Conservation (phyloP, 92 coral and sea anemone genomes). For the Zoanthus sansibaricus region DNA sequence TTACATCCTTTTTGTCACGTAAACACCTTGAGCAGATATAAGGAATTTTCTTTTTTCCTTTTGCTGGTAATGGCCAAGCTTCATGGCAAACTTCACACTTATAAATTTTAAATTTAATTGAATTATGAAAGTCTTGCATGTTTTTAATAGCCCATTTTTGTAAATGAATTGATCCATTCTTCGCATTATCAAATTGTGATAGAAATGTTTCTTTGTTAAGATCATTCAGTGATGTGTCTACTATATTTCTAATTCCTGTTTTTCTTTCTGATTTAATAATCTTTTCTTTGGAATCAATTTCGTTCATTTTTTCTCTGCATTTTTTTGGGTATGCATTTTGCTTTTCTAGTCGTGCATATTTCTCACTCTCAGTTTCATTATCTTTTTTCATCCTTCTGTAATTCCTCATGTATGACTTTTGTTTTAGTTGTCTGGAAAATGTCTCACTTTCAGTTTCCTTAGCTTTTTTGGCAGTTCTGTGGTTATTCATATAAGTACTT, state of each 20-base stretch:
- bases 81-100: too few species aligned
- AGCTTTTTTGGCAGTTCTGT: slow-evolving; percentile 49
- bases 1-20: too few species aligned
- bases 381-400: slow-evolving; percentile 41
- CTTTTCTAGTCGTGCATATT: slow-evolving; percentile 38
- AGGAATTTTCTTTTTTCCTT: too few species aligned
- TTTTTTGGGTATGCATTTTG: slow-evolving; percentile 46
- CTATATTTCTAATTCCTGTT: slow-evolving; percentile 21
- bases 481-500: slow-evolving; percentile 30
- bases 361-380: slow-evolving; percentile 38
- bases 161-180: too few species aligned
- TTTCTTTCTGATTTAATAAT: slow-evolving; percentile 16
- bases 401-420: slow-evolving; percentile 52
- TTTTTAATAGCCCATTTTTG: too few species aligned
- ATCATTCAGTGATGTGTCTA: slow-evolving; percentile 13
- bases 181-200: too few species aligned
- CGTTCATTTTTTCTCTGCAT: slow-evolving; percentile 34
- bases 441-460: slow-evolving; percentile 13
- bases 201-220: background rate
- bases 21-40: too few species aligned
- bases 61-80: too few species aligned
- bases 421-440: slow-evolving; percentile 39
- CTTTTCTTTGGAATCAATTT: slow-evolving; percentile 21
- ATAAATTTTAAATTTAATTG: too few species aligned
- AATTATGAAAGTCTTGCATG: too few species aligned